Conservation (phyloP, 2,113 vertebrate genomes). For the Bubo bubo region DNA sequence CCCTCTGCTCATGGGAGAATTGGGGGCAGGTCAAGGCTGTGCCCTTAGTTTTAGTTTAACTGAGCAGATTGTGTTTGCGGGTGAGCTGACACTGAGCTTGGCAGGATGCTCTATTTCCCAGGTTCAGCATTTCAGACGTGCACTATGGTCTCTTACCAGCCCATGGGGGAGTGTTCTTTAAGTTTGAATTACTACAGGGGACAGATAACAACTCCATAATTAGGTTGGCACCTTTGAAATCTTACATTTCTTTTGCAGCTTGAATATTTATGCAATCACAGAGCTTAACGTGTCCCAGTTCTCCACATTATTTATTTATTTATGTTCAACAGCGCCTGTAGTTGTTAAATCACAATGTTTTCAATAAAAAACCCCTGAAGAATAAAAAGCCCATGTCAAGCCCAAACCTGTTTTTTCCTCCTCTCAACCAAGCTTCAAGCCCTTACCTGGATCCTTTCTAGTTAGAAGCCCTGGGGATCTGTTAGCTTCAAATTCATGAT, state of each 20-base stretch:
- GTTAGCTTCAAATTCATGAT: neutral
- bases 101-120: neutral
- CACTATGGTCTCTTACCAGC: neutral
- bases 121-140: neutral
- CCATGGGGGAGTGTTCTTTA: neutral
- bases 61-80: neutral
- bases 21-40: neutral
- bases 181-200: slow-evolving; percentile 4
- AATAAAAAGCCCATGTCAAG: neutral
- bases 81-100: neutral
- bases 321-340: neutral
- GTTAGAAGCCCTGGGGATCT: neutral
- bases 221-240: slow-evolving; percentile 53
- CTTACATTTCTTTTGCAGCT: neutral
- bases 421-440: neutral
- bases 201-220: neutral
- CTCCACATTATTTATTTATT: slow-evolving; percentile 54
- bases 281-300: slow-evolving; percentile 21
- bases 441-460: neutral
- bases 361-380: neutral
- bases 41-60: too few species aligned
- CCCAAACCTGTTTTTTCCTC: neutral
- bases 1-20: too few species aligned
- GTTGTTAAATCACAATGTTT: slow-evolving; percentile 42
- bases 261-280: slow-evolving; percentile 61